Conservation (phyloP, 1,140 invertebrate genomes). For the Cotesia vestalis region DNA sequence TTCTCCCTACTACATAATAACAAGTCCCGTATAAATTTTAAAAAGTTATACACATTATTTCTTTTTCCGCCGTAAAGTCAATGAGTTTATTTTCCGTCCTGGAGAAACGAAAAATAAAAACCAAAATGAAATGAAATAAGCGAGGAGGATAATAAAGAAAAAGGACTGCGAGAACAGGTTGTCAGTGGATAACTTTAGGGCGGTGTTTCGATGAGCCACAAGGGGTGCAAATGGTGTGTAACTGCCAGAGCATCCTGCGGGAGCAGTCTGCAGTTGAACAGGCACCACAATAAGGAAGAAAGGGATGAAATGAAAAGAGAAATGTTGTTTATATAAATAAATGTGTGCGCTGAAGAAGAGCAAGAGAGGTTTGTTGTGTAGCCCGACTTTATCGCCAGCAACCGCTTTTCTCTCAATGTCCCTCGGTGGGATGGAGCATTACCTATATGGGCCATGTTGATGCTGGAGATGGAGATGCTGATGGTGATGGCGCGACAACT, state of each 20-base stretch:
- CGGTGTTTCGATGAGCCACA: constrained; percentile 19
- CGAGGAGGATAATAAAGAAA: not conserved
- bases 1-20: no score
- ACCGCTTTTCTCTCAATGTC: constrained; percentile 29
- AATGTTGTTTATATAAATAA: not conserved
- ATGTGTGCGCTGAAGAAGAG: not conserved
- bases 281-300: not conserved
- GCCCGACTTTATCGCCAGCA: constrained; percentile 24
- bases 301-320: not conserved
- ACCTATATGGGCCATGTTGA: no score
- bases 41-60: no score
- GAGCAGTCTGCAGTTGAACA: not conserved
- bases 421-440: constrained; percentile 13
- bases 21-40: no score
- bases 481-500: not conserved
- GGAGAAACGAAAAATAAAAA: no score
- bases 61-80: no score
- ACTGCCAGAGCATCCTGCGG: constrained; percentile 24
- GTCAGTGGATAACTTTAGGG: constrained; percentile 25
- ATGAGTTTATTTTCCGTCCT: no score
- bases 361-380: not conserved
- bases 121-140: no score
- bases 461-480: no score
- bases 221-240: constrained; percentile 32
- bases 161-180: constrained; percentile 10